Evolutionary conservation across 2,113 vertebrate genomes (phyloP).

Genomic region (Phaethornis superciliosus): DNA sequence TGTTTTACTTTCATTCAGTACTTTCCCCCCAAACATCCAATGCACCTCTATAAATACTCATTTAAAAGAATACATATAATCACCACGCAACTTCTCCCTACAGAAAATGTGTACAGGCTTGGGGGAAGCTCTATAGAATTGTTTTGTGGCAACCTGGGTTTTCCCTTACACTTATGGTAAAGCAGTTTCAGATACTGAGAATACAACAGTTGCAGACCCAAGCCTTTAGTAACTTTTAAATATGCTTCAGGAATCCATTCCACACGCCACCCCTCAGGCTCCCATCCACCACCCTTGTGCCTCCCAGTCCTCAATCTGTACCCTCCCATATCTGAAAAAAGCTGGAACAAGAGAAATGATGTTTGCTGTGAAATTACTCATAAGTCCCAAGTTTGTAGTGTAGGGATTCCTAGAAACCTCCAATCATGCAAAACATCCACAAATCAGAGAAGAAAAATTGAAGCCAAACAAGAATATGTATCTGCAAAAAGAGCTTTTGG

Average conservation of each 20-base stretch:
- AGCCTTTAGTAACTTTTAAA: constrained; percentile 48
- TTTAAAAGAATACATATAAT: constrained; percentile 24
- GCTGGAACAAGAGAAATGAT: not conserved
- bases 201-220: constrained; percentile 39
- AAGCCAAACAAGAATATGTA: constrained; percentile 42
- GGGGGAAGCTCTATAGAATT: not conserved
- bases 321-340: not conserved
- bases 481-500: constrained; percentile 32
- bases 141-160: not conserved
- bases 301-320: constrained; percentile 23
- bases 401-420: constrained; percentile 3
- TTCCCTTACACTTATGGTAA: not conserved
- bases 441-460: constrained; percentile 32
- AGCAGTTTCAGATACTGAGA: constrained; percentile 67
- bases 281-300: not conserved
- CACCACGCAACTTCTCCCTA: not conserved
- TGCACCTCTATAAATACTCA: constrained; percentile 17
- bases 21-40: not conserved
- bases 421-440: constrained; percentile 44
- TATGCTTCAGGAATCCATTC: constrained; percentile 59
- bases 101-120: not conserved
- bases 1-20: not conserved
- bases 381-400: not conserved
- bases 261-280: not conserved
- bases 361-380: not conserved